Conservation (phyloP, 2,113 vertebrate genomes). For the Equus przewalskii region DNA sequence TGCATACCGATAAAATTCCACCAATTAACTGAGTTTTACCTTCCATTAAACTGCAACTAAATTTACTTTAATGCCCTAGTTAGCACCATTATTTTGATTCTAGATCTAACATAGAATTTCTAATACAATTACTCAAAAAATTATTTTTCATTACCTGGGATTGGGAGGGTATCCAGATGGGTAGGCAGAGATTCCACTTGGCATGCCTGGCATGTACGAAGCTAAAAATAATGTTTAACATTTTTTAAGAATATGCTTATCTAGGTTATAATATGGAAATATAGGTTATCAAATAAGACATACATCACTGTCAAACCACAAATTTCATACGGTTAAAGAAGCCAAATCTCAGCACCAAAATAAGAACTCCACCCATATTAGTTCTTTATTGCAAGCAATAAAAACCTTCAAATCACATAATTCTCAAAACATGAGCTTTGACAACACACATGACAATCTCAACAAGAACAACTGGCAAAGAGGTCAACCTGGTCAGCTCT, state of each 20-base stretch:
- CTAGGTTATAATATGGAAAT: background rate
- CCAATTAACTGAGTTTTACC: conserved; percentile 20
- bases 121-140: conserved; percentile 14
- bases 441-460: background rate
- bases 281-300: conserved; percentile 6
- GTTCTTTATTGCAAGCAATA: conserved; percentile 37
- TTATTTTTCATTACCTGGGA: conserved; percentile 91
- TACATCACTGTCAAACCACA: conserved; percentile 55
- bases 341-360: conserved; percentile 55
- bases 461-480: conserved; percentile 58
- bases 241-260: conserved; percentile 64
- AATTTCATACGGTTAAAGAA: background rate
- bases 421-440: background rate
- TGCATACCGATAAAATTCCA: background rate
- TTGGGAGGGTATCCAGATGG: conserved; percentile 92
- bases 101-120: conserved; percentile 9
- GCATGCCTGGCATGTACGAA: conserved; percentile 97
- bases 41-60: conserved; percentile 42
- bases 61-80: conserved; percentile 41
- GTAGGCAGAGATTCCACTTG: conserved; percentile 93
- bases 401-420: conserved; percentile 49
- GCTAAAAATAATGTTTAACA: conserved; percentile 89
- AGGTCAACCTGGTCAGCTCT: conserved; percentile 3
- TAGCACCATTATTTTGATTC: conserved; percentile 60
- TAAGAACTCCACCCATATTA: background rate